phyloP scores from a whole-genome alignment of 2,113 vertebrate species.

The Chaetodon trifascialis region DNA sequence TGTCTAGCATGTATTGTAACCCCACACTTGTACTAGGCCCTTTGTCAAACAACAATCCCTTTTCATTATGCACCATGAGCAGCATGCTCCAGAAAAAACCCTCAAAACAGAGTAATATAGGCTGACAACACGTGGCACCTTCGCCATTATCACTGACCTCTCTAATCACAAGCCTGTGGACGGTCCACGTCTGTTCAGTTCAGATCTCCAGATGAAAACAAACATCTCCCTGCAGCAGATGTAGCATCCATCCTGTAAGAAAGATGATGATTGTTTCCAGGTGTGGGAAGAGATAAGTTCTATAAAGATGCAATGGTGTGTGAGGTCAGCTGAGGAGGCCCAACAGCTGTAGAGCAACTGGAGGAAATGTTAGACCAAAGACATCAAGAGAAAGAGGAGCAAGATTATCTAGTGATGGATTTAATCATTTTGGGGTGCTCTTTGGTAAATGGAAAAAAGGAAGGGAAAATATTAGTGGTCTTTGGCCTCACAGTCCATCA shows the following conservation, averaged over 20 bases:
- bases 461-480: slow-evolving; percentile 61
- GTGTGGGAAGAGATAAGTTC: slow-evolving; percentile 64
- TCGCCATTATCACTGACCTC: slow-evolving; percentile 47
- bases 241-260: slow-evolving; percentile 40
- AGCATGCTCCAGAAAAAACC: slow-evolving; percentile 20
- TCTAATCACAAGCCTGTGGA: slow-evolving; percentile 44
- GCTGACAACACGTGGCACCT: slow-evolving; percentile 25
- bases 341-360: slow-evolving; percentile 73
- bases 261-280: slow-evolving; percentile 66
- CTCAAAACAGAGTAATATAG: slow-evolving; percentile 23
- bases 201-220: slow-evolving; percentile 50
- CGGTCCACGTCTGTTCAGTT: slow-evolving; percentile 30
- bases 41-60: not conserved
- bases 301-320: slow-evolving; percentile 43
- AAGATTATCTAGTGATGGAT: slow-evolving; percentile 67
- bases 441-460: slow-evolving; percentile 50
- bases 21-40: not conserved
- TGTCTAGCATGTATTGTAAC: not conserved
- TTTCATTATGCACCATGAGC: slow-evolving; percentile 18
- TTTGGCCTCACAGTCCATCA: slow-evolving; percentile 68
- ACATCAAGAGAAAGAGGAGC: slow-evolving; percentile 47
- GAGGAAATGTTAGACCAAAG: slow-evolving; percentile 66
- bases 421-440: slow-evolving; percentile 62
- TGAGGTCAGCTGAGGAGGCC: slow-evolving; percentile 61
- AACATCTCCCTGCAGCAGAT: slow-evolving; percentile 45